Evolutionary conservation across 1,140 invertebrate genomes (phyloP).

Genomic region (Trichonephila clavata): DNA sequence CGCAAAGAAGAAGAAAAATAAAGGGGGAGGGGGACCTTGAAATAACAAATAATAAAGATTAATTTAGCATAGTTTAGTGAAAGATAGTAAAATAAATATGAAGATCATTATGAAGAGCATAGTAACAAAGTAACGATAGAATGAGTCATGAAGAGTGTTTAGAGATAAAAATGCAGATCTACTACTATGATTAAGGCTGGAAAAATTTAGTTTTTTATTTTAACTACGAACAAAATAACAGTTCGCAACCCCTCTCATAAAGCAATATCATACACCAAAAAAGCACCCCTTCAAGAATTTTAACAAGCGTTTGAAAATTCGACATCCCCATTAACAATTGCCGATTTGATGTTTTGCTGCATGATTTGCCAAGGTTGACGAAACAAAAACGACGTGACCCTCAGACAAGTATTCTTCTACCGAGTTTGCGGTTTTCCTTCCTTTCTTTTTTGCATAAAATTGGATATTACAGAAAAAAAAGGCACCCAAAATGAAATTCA

Average conservation of each 20-base stretch:
- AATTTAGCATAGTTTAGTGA: no score
- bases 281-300: neutral
- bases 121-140: no score
- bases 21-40: no score
- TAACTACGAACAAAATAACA: neutral
- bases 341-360: neutral
- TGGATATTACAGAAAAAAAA: neutral
- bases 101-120: no score
- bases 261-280: neutral
- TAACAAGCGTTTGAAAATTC: neutral
- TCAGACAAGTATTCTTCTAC: neutral
- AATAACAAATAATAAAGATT: no score
- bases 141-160: no score
- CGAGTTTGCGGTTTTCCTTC: slow-evolving; percentile 5
- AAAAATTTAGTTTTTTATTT: neutral
- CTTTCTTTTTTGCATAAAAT: neutral
- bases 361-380: neutral
- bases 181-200: no score
- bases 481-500: no score
- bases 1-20: no score
- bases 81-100: no score
- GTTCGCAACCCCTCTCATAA: neutral
- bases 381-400: neutral
- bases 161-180: no score
- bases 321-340: neutral